phyloP scores from a whole-genome alignment of 2,888 invertebrate genomes.

The Agonum fuliginosum region DNA sequence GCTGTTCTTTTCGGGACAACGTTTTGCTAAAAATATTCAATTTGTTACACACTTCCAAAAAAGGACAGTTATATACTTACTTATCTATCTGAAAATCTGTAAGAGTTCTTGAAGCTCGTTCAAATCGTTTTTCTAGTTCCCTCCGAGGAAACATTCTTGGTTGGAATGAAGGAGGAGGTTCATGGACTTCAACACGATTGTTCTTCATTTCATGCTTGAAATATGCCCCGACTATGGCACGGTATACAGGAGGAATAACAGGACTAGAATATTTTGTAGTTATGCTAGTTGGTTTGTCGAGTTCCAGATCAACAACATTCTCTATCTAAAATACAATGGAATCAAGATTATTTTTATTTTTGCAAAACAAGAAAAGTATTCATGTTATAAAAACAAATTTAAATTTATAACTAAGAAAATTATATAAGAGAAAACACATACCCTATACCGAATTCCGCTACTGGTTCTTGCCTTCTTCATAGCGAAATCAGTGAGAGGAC shows the following conservation, averaged over 20 bases:
- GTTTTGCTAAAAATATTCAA: slow-evolving; percentile 24
- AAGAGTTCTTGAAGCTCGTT: slow-evolving; percentile 68
- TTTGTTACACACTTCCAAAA: neutral
- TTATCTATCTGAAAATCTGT: slow-evolving; percentile 50
- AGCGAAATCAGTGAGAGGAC: slow-evolving; percentile 71
- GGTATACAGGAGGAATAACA: slow-evolving; percentile 82
- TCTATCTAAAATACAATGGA: slow-evolving; percentile 77
- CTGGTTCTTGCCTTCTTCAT: slow-evolving; percentile 65
- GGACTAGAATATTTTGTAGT: slow-evolving; percentile 85
- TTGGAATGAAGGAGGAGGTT: slow-evolving; percentile 69
- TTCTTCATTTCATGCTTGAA: slow-evolving; percentile 72
- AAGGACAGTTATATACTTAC: too few species aligned
- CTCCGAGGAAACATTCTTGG: slow-evolving; percentile 68
- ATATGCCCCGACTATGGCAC: slow-evolving; percentile 79
- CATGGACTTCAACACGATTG: slow-evolving; percentile 69
- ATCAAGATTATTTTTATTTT: too few species aligned
- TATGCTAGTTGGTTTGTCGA: slow-evolving; percentile 85
- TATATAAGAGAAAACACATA: slow-evolving; percentile 61
- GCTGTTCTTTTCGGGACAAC: slow-evolving; percentile 36
- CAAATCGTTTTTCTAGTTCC: slow-evolving; percentile 71
- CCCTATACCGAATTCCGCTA: slow-evolving; percentile 67
- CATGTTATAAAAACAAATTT: too few species aligned
- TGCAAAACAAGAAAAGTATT: too few species aligned
- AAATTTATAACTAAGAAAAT: too few species aligned
- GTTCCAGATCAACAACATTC: slow-evolving; percentile 83